Evolutionary conservation across 2,113 vertebrate genomes (phyloP), one percentile per base, ranked within the genome.

Genomic region (Bufo gargarizans): DNA sequence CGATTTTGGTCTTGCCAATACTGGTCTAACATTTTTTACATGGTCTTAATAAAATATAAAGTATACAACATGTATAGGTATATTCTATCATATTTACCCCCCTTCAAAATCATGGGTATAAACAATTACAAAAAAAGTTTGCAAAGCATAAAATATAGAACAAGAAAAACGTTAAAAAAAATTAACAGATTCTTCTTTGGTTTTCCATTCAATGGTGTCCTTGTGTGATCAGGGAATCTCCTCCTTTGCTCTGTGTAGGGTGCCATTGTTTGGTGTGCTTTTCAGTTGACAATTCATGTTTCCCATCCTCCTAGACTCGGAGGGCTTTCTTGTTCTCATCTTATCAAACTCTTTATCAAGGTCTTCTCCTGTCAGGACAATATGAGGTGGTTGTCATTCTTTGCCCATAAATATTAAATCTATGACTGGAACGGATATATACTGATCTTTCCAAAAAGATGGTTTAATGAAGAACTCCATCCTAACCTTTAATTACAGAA

Each of bases 291-390:
- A 11, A 4, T 69, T 84, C 59, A 78, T 43, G 19, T 84, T 74
- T 20, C 78, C 87, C 71, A 78, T 78, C 84, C 61, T 84, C 87
- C 74, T 77, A 65, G 87, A 89, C 61, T 89, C 81, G 17, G 87
- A 89, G 22, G 87, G 87, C 17, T 13, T 65, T 65, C 72, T 55
- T 6, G 72, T 77, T 33, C 81, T 78, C 87, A 89, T 89, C 49
- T 56, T 89, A 77, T 77, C 74, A 74, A 89, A 61, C 82, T 84
- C 87, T 63, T 78, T 84, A 56, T 33, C 33, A 33, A 1, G 82
- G 59, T 84, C 58, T 53, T 89, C 87, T 84, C 87, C 87, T 89
- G 87, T 89, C 33, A 84, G 81, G 87, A 89, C 50, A 89, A 89
- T 77, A 89, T 84, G 82, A 89, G 87, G 81, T 84, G 87, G 58